Conservation (phyloP, 2,888 invertebrate genomes). For the Dryocosmus kuriphilus region DNA sequence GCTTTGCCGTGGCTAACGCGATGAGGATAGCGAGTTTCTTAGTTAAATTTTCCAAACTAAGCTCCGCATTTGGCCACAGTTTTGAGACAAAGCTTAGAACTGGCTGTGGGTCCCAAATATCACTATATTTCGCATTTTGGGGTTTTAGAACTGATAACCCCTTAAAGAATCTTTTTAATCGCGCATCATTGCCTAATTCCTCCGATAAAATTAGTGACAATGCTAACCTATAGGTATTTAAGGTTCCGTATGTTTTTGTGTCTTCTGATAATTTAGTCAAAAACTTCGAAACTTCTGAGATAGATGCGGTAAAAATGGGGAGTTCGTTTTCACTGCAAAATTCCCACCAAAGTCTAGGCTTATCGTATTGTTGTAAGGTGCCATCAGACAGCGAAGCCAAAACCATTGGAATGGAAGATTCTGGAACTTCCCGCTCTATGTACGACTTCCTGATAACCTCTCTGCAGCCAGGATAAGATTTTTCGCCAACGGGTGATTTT, state of each 20-base stretch:
- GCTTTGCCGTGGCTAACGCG: too few relatives aligned
- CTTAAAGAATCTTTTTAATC: conserved; percentile 44
- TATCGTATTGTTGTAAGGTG: conserved; percentile 57
- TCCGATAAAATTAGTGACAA: background rate
- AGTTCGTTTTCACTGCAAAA: conserved; percentile 45
- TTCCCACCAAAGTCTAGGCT: conserved; percentile 54
- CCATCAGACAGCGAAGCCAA: conserved; percentile 53
- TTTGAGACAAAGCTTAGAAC: conserved; percentile 25
- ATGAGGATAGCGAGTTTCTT: too few relatives aligned
- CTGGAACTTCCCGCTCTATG: background rate
- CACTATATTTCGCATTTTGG: too few relatives aligned
- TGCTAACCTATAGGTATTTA: background rate
- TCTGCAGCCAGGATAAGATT: conserved; percentile 7
- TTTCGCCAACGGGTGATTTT: too few relatives aligned
- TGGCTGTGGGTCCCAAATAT: too few relatives aligned
- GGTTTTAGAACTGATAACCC: conserved; percentile 53
- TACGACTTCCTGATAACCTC: background rate
- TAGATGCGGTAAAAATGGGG: background rate
- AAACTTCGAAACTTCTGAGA: background rate
- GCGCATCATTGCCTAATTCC: background rate
- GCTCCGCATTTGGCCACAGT: too few relatives aligned
- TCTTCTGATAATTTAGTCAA: background rate
- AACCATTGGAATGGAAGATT: conserved; percentile 26
- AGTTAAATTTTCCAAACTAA: too few relatives aligned
- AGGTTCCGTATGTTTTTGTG: background rate